Conservation (phyloP, 2,113 vertebrate species). For the Caranx ignobilis region DNA sequence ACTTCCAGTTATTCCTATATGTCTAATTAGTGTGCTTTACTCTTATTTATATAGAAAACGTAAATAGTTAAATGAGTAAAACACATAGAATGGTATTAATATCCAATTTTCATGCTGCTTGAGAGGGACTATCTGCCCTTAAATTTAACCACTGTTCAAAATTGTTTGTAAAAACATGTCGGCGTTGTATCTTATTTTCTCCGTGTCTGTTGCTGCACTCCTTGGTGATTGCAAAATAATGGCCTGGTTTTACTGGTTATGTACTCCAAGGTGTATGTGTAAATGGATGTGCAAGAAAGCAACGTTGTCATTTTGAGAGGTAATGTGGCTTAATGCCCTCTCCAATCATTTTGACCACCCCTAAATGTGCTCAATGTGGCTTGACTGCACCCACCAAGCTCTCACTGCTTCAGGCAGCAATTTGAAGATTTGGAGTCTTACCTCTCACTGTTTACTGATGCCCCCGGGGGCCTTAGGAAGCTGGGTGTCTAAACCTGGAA, state of each 20-base stretch:
- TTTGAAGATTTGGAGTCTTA: slow-evolving; percentile 64
- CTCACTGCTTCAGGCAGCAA: slow-evolving; percentile 43
- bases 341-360: slow-evolving; percentile 60
- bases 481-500: slow-evolving; percentile 31
- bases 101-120: background rate
- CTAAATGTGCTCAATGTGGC: slow-evolving; percentile 71
- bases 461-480: slow-evolving; percentile 27
- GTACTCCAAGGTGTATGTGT: slow-evolving; percentile 48
- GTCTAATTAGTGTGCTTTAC: too few species aligned
- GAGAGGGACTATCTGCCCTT: background rate
- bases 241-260: slow-evolving; percentile 45
- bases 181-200: slow-evolving; percentile 10
- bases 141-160: background rate
- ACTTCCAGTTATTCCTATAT: background rate
- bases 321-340: slow-evolving; percentile 67
- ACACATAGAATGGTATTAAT: background rate
- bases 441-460: slow-evolving; percentile 48
- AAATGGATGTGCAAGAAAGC: slow-evolving; percentile 42
- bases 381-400: slow-evolving; percentile 62
- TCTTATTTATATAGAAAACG: background rate
- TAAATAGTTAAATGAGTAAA: background rate
- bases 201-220: slow-evolving; percentile 11
- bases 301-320: slow-evolving; percentile 54
- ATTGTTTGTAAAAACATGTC: slow-evolving; percentile 23
- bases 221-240: slow-evolving; percentile 57